Percentiles rank a stretch among this genome's conserved stretches.
phyloP scores from a whole-genome alignment of 2,113 vertebrate species.

The Laticauda colubrina region DNA sequence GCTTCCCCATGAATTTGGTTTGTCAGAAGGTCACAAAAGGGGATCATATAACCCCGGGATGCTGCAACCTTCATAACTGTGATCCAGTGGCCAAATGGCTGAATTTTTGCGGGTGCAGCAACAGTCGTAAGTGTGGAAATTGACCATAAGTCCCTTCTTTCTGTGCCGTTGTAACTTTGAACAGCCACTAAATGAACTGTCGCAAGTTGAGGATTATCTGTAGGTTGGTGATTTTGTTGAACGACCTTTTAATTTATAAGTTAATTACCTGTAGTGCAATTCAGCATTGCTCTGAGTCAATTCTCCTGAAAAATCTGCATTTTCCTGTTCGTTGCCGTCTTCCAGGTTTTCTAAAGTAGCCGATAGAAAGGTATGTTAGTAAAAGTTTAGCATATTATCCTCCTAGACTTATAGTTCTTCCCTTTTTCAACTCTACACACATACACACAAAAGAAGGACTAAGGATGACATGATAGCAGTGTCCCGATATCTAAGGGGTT shows the following conservation, averaged over 20 bases:
- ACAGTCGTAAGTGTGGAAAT: too few relatives aligned
- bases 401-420: too few relatives aligned
- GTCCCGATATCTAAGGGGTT: not conserved
- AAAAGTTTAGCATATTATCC: not conserved
- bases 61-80: too few relatives aligned
- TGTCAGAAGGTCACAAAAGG: too few relatives aligned
- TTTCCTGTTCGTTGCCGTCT: conserved; percentile 73
- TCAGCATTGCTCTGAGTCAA: conserved; percentile 67
- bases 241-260: not conserved
- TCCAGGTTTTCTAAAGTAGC: conserved; percentile 71
- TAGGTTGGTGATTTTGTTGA: not conserved
- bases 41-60: too few relatives aligned
- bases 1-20: too few relatives aligned
- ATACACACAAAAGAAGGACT: not conserved
- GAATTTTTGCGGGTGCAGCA: too few relatives aligned
- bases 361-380: conserved; percentile 54
- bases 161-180: too few relatives aligned
- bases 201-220: too few relatives aligned
- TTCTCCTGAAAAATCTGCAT: conserved; percentile 53
- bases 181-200: too few relatives aligned
- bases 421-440: not conserved
- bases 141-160: too few relatives aligned
- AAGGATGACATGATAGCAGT: not conserved
- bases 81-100: too few relatives aligned
- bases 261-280: conserved; percentile 75